Evolutionary conservation across 2,113 vertebrate species (phyloP), one percentile per base, ranked within the genome.

Genomic region (Cottus gobio): DNA sequence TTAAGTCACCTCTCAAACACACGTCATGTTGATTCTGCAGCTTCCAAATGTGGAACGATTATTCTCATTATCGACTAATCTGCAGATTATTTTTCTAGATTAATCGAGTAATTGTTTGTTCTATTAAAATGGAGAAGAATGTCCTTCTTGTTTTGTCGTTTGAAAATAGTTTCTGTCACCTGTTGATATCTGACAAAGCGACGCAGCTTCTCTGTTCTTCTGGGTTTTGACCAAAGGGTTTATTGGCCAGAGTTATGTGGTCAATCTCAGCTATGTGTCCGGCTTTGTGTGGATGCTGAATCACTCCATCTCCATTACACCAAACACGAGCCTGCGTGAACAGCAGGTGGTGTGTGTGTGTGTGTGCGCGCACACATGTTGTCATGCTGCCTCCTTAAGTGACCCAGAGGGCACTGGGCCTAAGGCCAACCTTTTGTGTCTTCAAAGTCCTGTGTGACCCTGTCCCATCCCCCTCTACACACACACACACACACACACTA

Each of bases 331-430:
- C 63, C 87, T 80, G 81, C 37, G 28, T 6, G 30, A 89, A 92
- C 89, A 92, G 93, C 93, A 94, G 93, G 87, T 92, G 93, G 87
- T 92, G 88, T 78, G 85, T 82, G 86, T 61, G 73, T 71, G 82
- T 46, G 72, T 42, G 69, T 67, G 75, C 30, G 46, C 22, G 3
- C 7, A n/a, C 58, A 50, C 73, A 67, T 74, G 64, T 77, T 82
- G 79, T 54, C 54, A 82, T 89, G 63, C 74, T 85, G 87, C 75
- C 58, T 83, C 66, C 74, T 86, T 83, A 84, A 84, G 72, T 91
- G 90, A 91, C 91, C 86, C 83, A 64, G 30, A 89, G 89, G 90
- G 71, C 90, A 91, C 20, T 73, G 68, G 85, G 86, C 89, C 82
- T 88, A 77, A 90, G 87, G 89, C 89, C 79, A 82, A 75, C 24